Conservation (phyloP, 2,113 vertebrate species). For the Diadophis punctatus region DNA sequence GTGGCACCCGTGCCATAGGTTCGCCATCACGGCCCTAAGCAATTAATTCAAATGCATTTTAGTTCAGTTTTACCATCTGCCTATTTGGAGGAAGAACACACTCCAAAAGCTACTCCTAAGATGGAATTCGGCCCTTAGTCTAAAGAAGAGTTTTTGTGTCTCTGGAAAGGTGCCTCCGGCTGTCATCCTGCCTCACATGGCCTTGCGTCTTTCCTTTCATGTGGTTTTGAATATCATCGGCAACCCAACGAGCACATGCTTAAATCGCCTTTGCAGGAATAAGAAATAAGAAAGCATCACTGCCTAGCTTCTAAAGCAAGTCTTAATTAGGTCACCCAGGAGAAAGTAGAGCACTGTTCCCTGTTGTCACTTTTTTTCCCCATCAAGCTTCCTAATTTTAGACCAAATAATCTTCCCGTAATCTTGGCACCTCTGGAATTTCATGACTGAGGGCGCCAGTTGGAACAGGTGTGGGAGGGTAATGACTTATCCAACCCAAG, state of each 20-base stretch:
- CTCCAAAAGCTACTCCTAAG: background rate
- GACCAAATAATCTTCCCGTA: constrained; percentile 46
- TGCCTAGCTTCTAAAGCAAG: constrained; percentile 53
- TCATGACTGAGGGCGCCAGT: constrained; percentile 49
- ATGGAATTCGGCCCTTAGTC: background rate
- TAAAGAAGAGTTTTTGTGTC: background rate
- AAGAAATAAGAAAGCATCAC: constrained; percentile 10
- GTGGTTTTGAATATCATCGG: background rate
- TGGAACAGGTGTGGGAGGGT: constrained; percentile 35
- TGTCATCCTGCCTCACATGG: background rate
- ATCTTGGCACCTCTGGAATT: constrained; percentile 48
- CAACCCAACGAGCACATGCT: background rate
- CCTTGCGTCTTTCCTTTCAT: background rate
- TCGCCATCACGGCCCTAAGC: too few species aligned
- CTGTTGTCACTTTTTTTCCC: constrained; percentile 48
- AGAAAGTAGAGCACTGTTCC: constrained; percentile 61
- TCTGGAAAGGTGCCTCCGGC: background rate
- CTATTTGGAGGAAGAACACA: background rate
- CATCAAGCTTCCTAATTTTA: constrained; percentile 52
- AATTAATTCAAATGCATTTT: background rate
- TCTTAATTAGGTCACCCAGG: constrained; percentile 57
- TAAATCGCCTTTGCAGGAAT: constrained; percentile 8
- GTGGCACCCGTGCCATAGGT: too few species aligned
- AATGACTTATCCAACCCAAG: constrained; percentile 36
- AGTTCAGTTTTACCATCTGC: background rate